A percentile compares a stretch with the other conserved stretches of the same genome.
Evolutionary conservation across 2,113 vertebrate genomes (phyloP).

Genomic region (Tetrax tetrax): DNA sequence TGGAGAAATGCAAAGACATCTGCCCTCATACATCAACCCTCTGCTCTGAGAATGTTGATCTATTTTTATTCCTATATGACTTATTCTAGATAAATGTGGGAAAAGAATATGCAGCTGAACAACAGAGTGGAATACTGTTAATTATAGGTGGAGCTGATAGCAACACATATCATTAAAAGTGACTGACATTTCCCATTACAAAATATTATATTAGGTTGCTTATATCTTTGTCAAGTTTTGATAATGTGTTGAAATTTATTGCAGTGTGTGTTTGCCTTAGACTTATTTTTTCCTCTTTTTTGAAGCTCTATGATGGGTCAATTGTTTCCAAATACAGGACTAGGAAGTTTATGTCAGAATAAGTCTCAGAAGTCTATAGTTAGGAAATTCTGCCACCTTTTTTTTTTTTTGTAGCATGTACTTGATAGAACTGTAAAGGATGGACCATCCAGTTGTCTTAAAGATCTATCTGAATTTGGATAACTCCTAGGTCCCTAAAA

Average conservation of each 20-base stretch:
- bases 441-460: neutral
- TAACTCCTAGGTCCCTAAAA: neutral
- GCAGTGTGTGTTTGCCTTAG: neutral
- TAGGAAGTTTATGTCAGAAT: neutral
- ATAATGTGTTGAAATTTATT: neutral
- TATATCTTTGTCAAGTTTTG: neutral
- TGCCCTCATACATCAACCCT: neutral
- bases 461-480: neutral
- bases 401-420: neutral
- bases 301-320: neutral
- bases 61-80: neutral
- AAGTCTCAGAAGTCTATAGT: neutral
- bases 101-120: neutral
- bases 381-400: neutral
- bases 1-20: neutral
- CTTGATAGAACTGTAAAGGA: neutral
- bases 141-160: neutral
- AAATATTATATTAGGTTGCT: neutral
- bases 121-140: neutral
- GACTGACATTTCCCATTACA: neutral
- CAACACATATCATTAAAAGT: neutral
- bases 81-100: neutral
- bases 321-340: neutral
- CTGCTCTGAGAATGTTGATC: neutral
- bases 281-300: neutral